Base-by-base conservation (phyloP, 2,888 invertebrate genomes). In the Acleris literana region DNA sequence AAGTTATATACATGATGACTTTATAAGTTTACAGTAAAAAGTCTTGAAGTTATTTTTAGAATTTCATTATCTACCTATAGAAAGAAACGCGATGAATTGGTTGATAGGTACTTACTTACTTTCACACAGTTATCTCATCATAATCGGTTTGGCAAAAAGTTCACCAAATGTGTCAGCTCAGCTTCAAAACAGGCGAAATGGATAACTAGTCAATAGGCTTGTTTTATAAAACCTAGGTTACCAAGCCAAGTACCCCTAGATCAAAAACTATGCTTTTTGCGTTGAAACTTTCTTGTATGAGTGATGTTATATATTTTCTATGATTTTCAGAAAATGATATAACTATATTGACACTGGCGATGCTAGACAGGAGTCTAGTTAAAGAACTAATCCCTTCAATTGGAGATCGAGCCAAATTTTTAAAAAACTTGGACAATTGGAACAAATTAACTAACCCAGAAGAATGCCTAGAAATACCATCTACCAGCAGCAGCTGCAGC, bases 301-400 rank as follows among this genome's bases (percentile, higher is more conserved):
- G 25, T 25, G 25, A 25, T 25, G 6, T 6, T 25, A 25, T 25
- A 25, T 25, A 25, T 25, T 25, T 25, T 25, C 7, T 25, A 25
- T 48, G 48, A 48, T 48, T 48, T 48, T 48, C 17, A 48, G 48
- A n/a, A 48, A 48, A 48, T 48, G 48, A 48, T 48, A 48, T 48
- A 48, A 48, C 48, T n/a, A 18, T 48, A 48, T 48, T n/a, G 48
- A 48, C 48, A 6, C 17, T 48, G 18, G 18, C 48, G 48, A n/a
- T 48, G 17, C 48, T 48, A n/a, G 48, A 53, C 16, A 25, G 17
- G 53, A 9, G 29, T 29, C 29, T 53, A 18, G 17, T 33, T 54
- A 54, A 54, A 17, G 39, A 54, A 54, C 54, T 54, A 39, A 54
- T 54, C 54, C 54, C 54, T 54, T 17, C 54, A 54, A 54, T 54